These are phyloP conservation scores for Bradysia coprophila DNA, from an alignment of 1,140 invertebrate genomes.

Conservation along the genomic window DNA sequence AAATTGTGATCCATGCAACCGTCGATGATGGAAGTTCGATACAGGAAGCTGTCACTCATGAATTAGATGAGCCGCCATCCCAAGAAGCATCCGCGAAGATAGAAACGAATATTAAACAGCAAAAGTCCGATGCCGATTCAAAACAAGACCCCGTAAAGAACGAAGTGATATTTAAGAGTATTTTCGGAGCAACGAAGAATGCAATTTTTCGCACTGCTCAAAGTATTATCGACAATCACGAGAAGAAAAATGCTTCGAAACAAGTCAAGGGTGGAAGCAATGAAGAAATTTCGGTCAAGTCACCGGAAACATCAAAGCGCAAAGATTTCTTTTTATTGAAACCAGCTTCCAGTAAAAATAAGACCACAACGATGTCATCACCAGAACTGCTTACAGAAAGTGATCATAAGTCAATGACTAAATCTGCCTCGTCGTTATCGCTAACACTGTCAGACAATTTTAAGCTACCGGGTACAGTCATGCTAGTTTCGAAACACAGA, in stretches of 20 bases:
- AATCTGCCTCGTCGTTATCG: constrained; percentile 17
- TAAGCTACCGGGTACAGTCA: constrained; percentile 19
- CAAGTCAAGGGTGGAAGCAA: constrained; percentile 2
- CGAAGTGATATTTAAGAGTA: constrained; percentile 19
- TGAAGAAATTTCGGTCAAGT: constrained; percentile 8
- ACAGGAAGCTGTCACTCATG: too few relatives aligned
- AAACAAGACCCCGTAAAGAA: constrained; percentile 12
- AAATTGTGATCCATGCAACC: constrained; percentile 8
- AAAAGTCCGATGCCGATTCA: background rate
- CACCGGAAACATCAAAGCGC: constrained; percentile 20
- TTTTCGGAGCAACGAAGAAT: constrained; percentile 23
- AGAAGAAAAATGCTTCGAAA: constrained; percentile 23
- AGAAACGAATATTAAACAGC: background rate
- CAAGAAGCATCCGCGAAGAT: background rate
- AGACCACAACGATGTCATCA: constrained; percentile 13
- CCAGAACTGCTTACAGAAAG: constrained; percentile 10
- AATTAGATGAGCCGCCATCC: too few relatives aligned
- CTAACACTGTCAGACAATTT: constrained; percentile 12
- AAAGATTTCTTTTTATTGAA: constrained; percentile 21
- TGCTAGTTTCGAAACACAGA: constrained; percentile 17
- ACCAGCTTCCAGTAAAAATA: constrained; percentile 16
- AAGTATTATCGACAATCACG: constrained; percentile 23
- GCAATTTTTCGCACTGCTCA: constrained; percentile 24
- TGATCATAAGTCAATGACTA: constrained; percentile 7
- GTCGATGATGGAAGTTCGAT: constrained; percentile 22